Base-by-base conservation (phyloP, 1,140 invertebrate species). In the Caenorhabditis latens region DNA sequence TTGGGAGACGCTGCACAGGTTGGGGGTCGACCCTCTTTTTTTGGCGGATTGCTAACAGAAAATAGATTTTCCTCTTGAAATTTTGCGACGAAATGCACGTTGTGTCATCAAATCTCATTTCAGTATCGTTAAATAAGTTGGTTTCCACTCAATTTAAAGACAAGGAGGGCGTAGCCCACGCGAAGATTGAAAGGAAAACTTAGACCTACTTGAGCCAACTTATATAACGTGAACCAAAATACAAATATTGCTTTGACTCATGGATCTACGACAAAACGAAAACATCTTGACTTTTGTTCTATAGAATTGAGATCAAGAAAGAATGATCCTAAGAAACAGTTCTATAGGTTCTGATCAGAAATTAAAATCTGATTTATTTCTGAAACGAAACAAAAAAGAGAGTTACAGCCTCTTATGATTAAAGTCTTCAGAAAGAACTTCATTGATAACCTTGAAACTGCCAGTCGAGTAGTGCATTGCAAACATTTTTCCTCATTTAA, bases 101-200 rank as follows among this genome's bases (percentile, higher is more conserved):
- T 46, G 65, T 71, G 40, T 71, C 65, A 71, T 71, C 65, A 19
- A 71, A 71, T 71, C 65, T 71, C 42, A 71, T 71, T 79, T 79
- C 71, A 40, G 71, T 5, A 46, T 79, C 5, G n/a, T 48, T 7
- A 32, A 79, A 79, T 79, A 79, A 46, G n/a, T 79, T 79, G 71
- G 46, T 21, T 79, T 50, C 46, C 21, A 79, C 71, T 79, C 71
- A 79, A 79, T 79, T 79, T 79, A 53, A 79, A 79, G 40, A 63
- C 24, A 58, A 58, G 55, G 55, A 71, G 65, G 65, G 43, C 0
- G 5, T 46, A 24, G 71, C 71, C 71, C 71, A 79, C 71, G 71
- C 71, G 46, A 21, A 7, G 46, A 79, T 79, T 79, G 71, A 79
- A 46, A 53, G n/a, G n/a, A 19, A 79, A 79, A n/a, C 13, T 46